Base-by-base conservation (phyloP, 2,888 invertebrate species). In the Onchidella celtica region DNA sequence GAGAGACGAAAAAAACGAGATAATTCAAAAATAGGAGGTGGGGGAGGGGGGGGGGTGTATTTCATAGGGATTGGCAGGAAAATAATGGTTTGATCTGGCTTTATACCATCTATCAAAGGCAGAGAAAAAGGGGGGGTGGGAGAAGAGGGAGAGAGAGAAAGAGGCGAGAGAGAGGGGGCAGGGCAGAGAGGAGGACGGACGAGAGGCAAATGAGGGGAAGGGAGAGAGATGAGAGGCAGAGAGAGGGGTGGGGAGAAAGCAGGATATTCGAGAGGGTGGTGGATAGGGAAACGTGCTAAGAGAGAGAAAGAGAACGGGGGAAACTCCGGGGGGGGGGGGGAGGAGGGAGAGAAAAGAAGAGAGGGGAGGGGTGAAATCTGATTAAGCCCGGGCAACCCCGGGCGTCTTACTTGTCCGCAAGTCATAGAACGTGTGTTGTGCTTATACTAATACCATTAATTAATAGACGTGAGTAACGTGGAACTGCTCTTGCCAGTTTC, bases 1-100 rank as follows among this genome's bases (percentile, higher is more conserved):
- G 36, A 66, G 9, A 65, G 65, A 65, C 17, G 65, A 65, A 65
- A 29, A 65, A 65, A 29, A 65, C n/a, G 65, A 65, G 27, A 29
- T 3, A 65, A 29, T 24, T 24, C 24, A 65, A 65, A 11, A 9
- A 65, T n/a, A 38, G 17, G 38, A 69, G 4, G 69, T 6, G 17
- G 38, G 36, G n/a, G 36, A 38, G 36, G 36, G 27, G 17, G 36
- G 36, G 27, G 27, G n/a, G 27, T 3, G 27, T 21, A 38, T 4
- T 34, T 2, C 1, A 69, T n/a, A 2, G 27, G 69, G 3, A 38
- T 2, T 3, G 36, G 36, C 1, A 38, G n/a, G 3, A 69, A 38
- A 34, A 38, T 21, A 6, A 69, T 1, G 36, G 21, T 1, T n/a
- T 14, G 32, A 36, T n/a, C 4, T n/a, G 32, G 17, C 21, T n/a